A percentile compares a stretch with the other conserved stretches of the same genome.
Evolutionary conservation across 2,888 invertebrate genomes (phyloP).

Genomic region (Venusia cambrica): DNA sequence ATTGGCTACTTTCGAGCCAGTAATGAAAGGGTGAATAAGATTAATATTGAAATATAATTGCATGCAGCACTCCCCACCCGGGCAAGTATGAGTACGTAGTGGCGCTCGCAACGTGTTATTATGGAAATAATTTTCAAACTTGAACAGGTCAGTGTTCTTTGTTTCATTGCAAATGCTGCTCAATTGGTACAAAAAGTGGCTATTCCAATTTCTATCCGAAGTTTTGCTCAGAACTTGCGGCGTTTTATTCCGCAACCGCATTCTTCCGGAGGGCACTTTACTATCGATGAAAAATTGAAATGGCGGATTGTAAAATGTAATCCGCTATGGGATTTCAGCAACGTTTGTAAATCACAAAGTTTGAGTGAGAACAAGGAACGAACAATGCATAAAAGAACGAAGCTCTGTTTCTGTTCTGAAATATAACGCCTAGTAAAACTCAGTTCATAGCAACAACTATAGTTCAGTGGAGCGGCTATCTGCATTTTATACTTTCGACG

Average conservation of each 20-base stretch:
- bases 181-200: slow-evolving; percentile 42
- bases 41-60: slow-evolving; percentile 66
- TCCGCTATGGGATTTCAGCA: slow-evolving; percentile 13
- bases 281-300: slow-evolving; percentile 28
- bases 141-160: slow-evolving; percentile 57
- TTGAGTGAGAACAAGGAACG: slow-evolving; percentile 29
- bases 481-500: slow-evolving; percentile 67
- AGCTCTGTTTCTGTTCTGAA: slow-evolving; percentile 24
- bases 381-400: slow-evolving; percentile 31
- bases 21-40: slow-evolving; percentile 44
- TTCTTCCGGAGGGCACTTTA: slow-evolving; percentile 33
- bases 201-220: too few relatives aligned
- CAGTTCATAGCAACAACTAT: slow-evolving; percentile 56
- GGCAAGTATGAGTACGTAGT: too few relatives aligned
- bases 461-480: slow-evolving; percentile 61
- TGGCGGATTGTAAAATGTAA: slow-evolving; percentile 18
- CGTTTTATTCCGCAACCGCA: background rate
- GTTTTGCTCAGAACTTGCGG: too few relatives aligned
- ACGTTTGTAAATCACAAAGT: slow-evolving; percentile 25
- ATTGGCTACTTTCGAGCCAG: slow-evolving; percentile 36
- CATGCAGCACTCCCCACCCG: slow-evolving; percentile 44
- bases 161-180: slow-evolving; percentile 52
- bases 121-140: slow-evolving; percentile 64
- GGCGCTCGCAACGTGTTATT: slow-evolving; percentile 54
- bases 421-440: slow-evolving; percentile 56